Percentiles rank a stretch among this genome's conserved stretches.
phyloP scores from a whole-genome alignment of 2,888 invertebrate genomes.

The Aspidiotus destructor region DNA sequence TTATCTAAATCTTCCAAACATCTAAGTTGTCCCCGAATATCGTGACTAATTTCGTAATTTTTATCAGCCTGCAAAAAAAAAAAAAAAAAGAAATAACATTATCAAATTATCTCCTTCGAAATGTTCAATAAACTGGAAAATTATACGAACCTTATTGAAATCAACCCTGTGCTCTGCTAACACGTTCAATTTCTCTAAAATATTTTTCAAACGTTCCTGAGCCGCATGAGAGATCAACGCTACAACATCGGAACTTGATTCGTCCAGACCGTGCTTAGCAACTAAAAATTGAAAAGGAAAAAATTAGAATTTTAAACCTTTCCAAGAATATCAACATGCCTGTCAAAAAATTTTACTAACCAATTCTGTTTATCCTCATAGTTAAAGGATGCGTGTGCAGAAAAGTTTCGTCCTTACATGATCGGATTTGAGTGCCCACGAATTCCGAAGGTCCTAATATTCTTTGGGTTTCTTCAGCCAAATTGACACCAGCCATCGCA shows the following conservation, averaged over 20 bases:
- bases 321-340: too few relatives aligned
- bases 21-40: conserved; percentile 85
- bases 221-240: conserved; percentile 85
- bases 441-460: conserved; percentile 84
- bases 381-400: conserved; percentile 68
- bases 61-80: conserved; percentile 49
- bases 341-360: conserved; percentile 43
- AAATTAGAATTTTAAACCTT: neutral
- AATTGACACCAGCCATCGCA: conserved; percentile 96
- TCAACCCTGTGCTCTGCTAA: conserved; percentile 93
- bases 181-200: conserved; percentile 82
- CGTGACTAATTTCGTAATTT: conserved; percentile 79
- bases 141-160: conserved; percentile 62
- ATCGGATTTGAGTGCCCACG: conserved; percentile 77
- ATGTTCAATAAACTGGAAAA: neutral
- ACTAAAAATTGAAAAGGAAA: conserved; percentile 42
- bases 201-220: conserved; percentile 81
- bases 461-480: conserved; percentile 89
- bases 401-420: conserved; percentile 88
- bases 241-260: conserved; percentile 76
- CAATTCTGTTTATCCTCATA: conserved; percentile 62
- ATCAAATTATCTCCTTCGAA: neutral
- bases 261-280: conserved; percentile 64
- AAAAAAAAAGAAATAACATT: conserved; percentile 11
- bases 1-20: conserved; percentile 94